phyloP scores from a whole-genome alignment of 2,888 invertebrate species.

The Theretra japonica region DNA sequence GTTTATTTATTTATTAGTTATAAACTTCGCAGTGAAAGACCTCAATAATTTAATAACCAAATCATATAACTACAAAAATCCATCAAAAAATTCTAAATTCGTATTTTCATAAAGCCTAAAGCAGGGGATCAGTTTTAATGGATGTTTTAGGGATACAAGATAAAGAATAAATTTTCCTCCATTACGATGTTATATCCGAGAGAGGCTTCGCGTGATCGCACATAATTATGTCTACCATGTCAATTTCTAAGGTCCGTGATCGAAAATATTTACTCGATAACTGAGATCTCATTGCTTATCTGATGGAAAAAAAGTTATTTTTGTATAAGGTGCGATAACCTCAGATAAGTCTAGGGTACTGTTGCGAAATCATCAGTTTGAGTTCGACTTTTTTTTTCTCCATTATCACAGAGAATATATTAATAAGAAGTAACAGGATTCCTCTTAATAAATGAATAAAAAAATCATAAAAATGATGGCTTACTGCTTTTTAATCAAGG shows the following conservation, averaged over 20 bases:
- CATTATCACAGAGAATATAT: too few relatives aligned
- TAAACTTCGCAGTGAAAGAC: too few relatives aligned
- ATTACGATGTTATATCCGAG: conserved; percentile 16
- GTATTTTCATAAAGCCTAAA: background rate
- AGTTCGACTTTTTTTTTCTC: too few relatives aligned
- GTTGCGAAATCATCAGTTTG: background rate
- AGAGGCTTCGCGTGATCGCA: conserved; percentile 21
- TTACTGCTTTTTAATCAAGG: too few relatives aligned
- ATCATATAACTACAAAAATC: background rate
- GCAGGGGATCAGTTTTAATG: conserved; percentile 24
- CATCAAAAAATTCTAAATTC: background rate
- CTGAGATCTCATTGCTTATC: background rate
- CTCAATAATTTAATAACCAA: too few relatives aligned
- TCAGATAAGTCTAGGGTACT: background rate
- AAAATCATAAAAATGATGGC: too few relatives aligned
- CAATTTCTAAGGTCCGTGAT: conserved; percentile 2
- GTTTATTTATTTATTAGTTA: too few relatives aligned
- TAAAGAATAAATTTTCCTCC: conserved; percentile 13
- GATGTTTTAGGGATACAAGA: conserved; percentile 15
- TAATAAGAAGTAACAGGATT: too few relatives aligned
- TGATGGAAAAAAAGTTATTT: too few relatives aligned
- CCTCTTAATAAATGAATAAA: too few relatives aligned
- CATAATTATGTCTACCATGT: conserved; percentile 19
- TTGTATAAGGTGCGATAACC: background rate
- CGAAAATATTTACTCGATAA: background rate